Base-by-base conservation (phyloP, 2,888 invertebrate genomes). In the Coenonympha glycerion region DNA sequence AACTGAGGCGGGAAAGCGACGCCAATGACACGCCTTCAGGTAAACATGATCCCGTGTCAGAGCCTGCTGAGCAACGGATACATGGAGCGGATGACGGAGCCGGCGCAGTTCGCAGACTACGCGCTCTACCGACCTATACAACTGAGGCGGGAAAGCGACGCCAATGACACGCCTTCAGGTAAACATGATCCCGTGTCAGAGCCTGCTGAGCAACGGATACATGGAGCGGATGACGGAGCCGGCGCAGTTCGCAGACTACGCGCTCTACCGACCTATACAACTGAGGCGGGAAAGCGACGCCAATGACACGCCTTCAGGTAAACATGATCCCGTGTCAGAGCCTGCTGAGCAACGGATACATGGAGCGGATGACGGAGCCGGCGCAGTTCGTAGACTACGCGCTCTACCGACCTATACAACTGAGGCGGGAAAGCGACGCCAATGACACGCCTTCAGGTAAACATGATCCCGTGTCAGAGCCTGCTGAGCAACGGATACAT, bases 401-500 rank as follows among this genome's bases (percentile, higher is more conserved):
- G 1, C 80, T 91, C 3, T 91, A 91, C 67, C 85, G 85, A 56
- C 89, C 85, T 1, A 39, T 52, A 15, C 53, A 31, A 2, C 26
- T 52, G 6, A 13, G 64, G 67, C 0, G 68, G 2, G 64, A 66
- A 1, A 6, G 30, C 1, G 55, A 48, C 4, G 11, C 33, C 18
- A 24, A 37, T 1, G 47, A 41, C 6, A 9, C 33, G 6, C 19
- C 39, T 6, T 30, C 49, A 5, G 47, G 55, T 49, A 6, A n/a
- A n/a, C n/a, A 88, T 89, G 8, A 90, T 91, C 13, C 90, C 95
- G 54, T 94, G 95, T 44, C 94, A n/a, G n/a, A n/a, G n/a, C n/a
- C n/a, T n/a, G n/a, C n/a, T n/a, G n/a, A n/a, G n/a, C n/a, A n/a
- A 92, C 1, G 92, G 92, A 11, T 93, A 92, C 63, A 89, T 96